These are phyloP conservation scores for Prunella himalayana DNA, from an alignment of 2,113 vertebrate species.

Conservation along the genomic window DNA sequence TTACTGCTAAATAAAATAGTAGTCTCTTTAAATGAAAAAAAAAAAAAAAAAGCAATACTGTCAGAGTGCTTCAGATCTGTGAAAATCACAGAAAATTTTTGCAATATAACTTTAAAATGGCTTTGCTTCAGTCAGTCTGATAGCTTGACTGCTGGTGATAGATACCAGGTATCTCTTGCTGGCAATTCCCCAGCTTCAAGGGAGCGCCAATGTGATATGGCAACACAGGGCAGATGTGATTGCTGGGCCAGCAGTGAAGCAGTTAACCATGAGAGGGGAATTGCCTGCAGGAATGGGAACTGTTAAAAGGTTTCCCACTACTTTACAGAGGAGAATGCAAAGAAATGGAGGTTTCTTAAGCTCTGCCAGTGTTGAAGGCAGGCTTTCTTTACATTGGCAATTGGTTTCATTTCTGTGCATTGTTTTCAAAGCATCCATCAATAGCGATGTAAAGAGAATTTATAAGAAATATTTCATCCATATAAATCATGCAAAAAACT, in stretches of 20 bases:
- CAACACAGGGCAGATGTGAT: background rate
- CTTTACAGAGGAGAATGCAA: background rate
- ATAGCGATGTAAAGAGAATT: background rate
- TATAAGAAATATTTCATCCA: background rate
- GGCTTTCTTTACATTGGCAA: background rate
- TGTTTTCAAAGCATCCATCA: background rate
- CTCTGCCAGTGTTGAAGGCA: background rate
- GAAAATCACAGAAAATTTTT: background rate
- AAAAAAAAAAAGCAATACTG: fast-evolving
- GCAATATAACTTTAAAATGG: background rate
- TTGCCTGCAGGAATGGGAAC: background rate
- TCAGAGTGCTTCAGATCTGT: background rate
- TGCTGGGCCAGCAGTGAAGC: background rate
- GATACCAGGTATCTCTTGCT: background rate
- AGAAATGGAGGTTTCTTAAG: background rate
- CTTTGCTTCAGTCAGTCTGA: background rate
- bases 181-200: background rate
- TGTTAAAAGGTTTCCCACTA: background rate
- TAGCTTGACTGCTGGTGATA: background rate
- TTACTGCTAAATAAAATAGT: background rate
- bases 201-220: background rate
- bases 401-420: background rate
- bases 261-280: background rate
- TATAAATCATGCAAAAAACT: background rate
- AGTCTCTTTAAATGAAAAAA: background rate